Percentiles rank a stretch among this genome's conserved stretches.
phyloP scores from a whole-genome alignment of 2,888 invertebrate genomes.

The Microctonus hyperodae region DNA sequence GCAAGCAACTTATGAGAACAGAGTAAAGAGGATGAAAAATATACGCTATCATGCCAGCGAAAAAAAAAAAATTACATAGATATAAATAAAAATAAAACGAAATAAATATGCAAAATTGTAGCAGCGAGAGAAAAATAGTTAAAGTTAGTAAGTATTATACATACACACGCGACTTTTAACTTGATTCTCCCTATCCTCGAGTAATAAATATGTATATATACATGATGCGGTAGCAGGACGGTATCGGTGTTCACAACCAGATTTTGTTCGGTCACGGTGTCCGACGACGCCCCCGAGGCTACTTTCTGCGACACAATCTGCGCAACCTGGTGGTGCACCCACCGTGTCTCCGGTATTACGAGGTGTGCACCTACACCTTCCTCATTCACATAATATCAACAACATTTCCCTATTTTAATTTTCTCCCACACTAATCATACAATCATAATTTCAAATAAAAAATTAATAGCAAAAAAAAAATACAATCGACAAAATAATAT shows the following conservation, averaged over 20 bases:
- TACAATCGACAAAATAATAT: neutral
- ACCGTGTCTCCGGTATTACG: slow-evolving; percentile 59
- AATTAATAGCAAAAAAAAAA: neutral
- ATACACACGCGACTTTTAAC: slow-evolving; percentile 26
- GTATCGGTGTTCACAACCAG: slow-evolving; percentile 55
- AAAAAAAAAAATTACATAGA: neutral
- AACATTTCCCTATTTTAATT: neutral
- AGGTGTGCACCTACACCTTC: slow-evolving; percentile 30
- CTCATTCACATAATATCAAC: neutral
- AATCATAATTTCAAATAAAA: neutral
- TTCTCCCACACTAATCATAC: slow-evolving; percentile 1
- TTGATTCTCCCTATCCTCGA: neutral
- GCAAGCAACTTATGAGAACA: neutral
- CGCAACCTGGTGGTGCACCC: slow-evolving; percentile 52
- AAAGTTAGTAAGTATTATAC: too few species aligned
- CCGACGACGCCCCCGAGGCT: slow-evolving; percentile 50
- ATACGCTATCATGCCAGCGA: neutral
- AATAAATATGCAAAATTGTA: slow-evolving; percentile 3
- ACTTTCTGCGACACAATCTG: slow-evolving; percentile 38
- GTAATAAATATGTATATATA: neutral
- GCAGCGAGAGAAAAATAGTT: neutral
- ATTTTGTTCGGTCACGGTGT: slow-evolving; percentile 60
- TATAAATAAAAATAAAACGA: slow-evolving; percentile 8
- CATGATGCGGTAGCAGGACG: slow-evolving; percentile 26
- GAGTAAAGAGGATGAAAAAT: neutral